These are phyloP conservation scores for Capitulum mitella DNA, from an alignment of 2,888 invertebrate genomes.

Conservation along the genomic window DNA sequence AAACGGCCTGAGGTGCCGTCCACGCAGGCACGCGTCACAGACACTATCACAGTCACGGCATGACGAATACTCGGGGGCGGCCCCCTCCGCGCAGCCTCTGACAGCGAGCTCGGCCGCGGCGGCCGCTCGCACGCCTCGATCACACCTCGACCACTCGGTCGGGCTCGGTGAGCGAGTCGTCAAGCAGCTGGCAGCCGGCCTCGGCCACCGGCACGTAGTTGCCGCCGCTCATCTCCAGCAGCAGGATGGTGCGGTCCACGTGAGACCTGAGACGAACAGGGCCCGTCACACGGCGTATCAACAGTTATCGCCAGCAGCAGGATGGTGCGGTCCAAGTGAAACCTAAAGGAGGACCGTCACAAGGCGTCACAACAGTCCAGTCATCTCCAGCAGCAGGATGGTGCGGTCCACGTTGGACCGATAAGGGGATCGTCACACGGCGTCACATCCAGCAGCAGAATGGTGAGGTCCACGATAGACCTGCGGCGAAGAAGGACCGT, in stretches of 20 bases:
- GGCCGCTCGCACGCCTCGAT: not conserved
- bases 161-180: not conserved
- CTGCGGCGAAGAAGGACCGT: too few relatives aligned
- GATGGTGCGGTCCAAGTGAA: not conserved
- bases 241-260: slow-evolving; percentile 80
- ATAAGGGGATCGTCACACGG: too few relatives aligned
- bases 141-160: slow-evolving; percentile 7
- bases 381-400: not conserved
- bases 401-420: not conserved
- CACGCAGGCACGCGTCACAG: too few relatives aligned
- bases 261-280: too few relatives aligned
- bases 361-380: too few relatives aligned
- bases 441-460: slow-evolving; percentile 85
- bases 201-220: slow-evolving; percentile 84
- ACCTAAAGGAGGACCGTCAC: too few relatives aligned
- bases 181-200: slow-evolving; percentile 60
- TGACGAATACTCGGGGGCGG: not conserved
- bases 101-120: too few relatives aligned
- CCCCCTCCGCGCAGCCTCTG: too few relatives aligned
- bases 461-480: slow-evolving; percentile 85
- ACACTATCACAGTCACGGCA: not conserved
- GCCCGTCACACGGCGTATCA: too few relatives aligned
- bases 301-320: not conserved
- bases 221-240: slow-evolving; percentile 86
- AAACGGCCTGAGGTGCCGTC: too few relatives aligned